Evolutionary conservation across 2,113 vertebrate genomes (phyloP).

Genomic region (Pteronura brasiliensis): DNA sequence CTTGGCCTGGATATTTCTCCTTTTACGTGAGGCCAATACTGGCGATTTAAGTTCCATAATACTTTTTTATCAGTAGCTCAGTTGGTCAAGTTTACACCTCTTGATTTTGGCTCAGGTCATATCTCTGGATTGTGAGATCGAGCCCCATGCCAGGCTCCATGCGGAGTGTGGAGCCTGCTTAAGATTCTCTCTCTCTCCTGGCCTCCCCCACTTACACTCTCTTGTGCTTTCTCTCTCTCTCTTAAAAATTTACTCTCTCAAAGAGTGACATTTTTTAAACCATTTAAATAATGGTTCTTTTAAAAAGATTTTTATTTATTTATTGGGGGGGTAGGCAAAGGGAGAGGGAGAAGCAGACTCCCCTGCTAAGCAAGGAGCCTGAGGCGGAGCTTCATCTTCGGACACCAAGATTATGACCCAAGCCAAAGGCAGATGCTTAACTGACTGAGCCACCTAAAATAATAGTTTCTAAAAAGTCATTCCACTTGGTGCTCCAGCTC

Average conservation of each 20-base stretch:
- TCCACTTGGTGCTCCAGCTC: not conserved
- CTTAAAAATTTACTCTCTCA: not conserved
- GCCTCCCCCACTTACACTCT: not conserved
- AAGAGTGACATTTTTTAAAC: not conserved
- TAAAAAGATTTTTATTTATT: not conserved
- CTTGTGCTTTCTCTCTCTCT: not conserved
- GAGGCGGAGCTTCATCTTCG: too few species aligned
- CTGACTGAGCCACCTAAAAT: not conserved
- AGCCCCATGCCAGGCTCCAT: not conserved
- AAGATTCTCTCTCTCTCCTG: not conserved
- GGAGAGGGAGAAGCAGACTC: not conserved
- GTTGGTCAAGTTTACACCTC: not conserved
- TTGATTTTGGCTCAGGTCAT: not conserved
- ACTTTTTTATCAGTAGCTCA: not conserved
- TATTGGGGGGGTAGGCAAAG: not conserved
- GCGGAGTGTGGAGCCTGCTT: not conserved
- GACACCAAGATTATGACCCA: not conserved
- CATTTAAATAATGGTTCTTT: not conserved
- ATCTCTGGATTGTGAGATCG: not conserved
- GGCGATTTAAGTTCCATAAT: not conserved
- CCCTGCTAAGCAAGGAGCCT: not conserved
- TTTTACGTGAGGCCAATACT: not conserved
- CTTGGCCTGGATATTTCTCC: conserved; percentile 4
- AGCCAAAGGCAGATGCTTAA: not conserved
- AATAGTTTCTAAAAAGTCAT: not conserved